phyloP scores from a whole-genome alignment of 2,113 vertebrate species.

The Vulpes ferrilata region DNA sequence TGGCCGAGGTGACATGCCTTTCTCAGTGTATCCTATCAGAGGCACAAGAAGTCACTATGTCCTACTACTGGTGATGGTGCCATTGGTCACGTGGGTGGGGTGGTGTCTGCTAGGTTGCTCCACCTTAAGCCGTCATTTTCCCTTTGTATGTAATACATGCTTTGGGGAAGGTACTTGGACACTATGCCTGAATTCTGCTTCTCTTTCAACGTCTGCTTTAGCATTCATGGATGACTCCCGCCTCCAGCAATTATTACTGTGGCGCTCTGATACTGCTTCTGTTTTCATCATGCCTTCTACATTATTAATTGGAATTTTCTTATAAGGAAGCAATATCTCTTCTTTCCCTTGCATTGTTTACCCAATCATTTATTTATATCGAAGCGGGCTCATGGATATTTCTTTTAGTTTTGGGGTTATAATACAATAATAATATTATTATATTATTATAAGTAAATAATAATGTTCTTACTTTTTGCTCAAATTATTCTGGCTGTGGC shows the following conservation, averaged over 20 bases:
- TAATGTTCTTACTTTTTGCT: background rate
- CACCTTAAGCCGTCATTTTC: background rate
- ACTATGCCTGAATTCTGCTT: background rate
- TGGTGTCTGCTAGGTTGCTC: background rate
- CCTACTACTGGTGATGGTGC: background rate
- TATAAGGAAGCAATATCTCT: background rate
- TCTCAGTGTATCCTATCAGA: background rate
- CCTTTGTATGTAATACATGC: background rate
- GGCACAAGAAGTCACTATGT: background rate
- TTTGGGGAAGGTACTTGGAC: background rate
- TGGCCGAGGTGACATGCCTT: rapidly evolving
- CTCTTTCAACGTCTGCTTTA: background rate
- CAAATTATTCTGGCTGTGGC: background rate
- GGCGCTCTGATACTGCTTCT: background rate
- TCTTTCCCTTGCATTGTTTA: background rate
- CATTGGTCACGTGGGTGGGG: background rate
- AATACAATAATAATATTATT: background rate
- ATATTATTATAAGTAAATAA: too few species aligned
- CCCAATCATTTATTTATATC: background rate
- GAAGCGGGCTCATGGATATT: background rate
- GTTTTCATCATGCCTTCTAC: background rate
- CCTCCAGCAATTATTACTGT: background rate
- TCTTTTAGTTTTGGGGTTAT: background rate
- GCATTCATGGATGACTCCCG: background rate
- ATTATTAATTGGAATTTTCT: background rate